Conservation (phyloP, 2,888 invertebrate genomes). For the Idaea straminata region DNA sequence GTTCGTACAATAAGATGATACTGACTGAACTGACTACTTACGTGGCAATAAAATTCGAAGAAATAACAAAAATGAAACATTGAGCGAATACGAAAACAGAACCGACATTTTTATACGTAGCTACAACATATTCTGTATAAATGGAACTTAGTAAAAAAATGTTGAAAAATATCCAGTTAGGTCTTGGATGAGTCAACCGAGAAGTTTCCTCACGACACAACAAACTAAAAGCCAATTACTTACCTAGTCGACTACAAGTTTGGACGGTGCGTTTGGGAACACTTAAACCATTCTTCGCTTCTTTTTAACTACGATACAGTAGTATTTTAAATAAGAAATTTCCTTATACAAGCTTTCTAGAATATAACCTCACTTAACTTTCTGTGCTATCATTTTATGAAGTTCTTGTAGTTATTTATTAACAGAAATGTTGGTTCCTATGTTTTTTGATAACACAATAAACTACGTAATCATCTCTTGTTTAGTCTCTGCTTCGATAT, state of each 20-base stretch:
- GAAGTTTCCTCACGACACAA: conserved; percentile 54
- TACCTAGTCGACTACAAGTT: conserved; percentile 59
- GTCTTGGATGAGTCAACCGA: conserved; percentile 52
- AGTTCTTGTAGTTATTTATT: neutral
- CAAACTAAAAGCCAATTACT: conserved; percentile 62
- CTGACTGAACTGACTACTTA: neutral
- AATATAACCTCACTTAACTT: neutral
- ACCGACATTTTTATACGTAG: neutral
- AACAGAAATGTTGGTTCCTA: neutral
- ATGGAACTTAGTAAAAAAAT: conserved; percentile 15
- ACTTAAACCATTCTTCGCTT: conserved; percentile 23
- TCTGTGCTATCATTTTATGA: too few species aligned
- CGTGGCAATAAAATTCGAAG: neutral
- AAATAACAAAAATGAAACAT: neutral
- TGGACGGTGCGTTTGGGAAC: conserved; percentile 47
- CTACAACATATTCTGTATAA: neutral
- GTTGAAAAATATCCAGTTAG: conserved; percentile 28
- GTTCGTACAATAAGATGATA: conserved; percentile 1
- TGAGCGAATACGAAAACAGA: neutral
- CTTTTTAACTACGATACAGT: neutral
- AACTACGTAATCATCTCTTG: neutral
- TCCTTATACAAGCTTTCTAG: neutral
- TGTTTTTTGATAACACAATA: neutral
- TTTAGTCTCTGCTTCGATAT: neutral
- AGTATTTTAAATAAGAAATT: neutral